Evolutionary conservation across 1,140 invertebrate genomes (phyloP).

Genomic region (Platyura marginata): DNA sequence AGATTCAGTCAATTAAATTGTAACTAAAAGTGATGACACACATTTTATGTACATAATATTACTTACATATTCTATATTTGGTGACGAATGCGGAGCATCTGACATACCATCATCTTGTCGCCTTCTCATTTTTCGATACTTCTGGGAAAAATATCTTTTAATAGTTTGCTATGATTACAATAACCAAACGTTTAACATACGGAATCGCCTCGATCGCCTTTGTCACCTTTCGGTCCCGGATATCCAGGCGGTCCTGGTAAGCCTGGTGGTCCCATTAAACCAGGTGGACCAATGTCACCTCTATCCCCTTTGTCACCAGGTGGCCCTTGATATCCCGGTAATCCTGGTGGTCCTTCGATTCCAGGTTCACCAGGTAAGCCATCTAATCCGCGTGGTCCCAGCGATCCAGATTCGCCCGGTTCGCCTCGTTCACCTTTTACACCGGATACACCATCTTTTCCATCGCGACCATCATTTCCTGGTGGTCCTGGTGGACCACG

Average conservation of each 20-base stretch:
- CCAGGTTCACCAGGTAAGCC: constrained; percentile 21
- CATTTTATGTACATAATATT: no score
- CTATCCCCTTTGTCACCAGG: constrained; percentile 82
- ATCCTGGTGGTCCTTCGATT: constrained; percentile 24
- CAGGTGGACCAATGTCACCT: constrained; percentile 62
- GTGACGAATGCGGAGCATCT: constrained; percentile 20
- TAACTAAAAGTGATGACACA: no score
- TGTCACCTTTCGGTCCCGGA: constrained; percentile 71
- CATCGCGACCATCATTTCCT: constrained; percentile 38
- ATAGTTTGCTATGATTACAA: neutral
- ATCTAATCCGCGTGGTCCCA: constrained; percentile 34
- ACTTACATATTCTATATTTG: constrained; percentile 24
- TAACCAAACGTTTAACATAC: constrained; percentile 26
- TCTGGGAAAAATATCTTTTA: constrained; percentile 30
- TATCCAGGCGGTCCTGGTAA: constrained; percentile 55
- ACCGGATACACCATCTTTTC: constrained; percentile 32
- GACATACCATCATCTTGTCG: constrained; percentile 39
- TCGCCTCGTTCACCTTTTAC: constrained; percentile 48
- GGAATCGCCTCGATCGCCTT: constrained; percentile 83
- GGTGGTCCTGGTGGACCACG: constrained; percentile 33
- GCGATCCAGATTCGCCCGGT: constrained; percentile 73
- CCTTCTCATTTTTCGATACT: constrained; percentile 79
- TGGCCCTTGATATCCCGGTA: constrained; percentile 61
- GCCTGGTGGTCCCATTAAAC: constrained; percentile 48
- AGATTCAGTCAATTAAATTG: no score